phyloP scores from a whole-genome alignment of 2,113 vertebrate species.

The Pandion haliaetus region DNA sequence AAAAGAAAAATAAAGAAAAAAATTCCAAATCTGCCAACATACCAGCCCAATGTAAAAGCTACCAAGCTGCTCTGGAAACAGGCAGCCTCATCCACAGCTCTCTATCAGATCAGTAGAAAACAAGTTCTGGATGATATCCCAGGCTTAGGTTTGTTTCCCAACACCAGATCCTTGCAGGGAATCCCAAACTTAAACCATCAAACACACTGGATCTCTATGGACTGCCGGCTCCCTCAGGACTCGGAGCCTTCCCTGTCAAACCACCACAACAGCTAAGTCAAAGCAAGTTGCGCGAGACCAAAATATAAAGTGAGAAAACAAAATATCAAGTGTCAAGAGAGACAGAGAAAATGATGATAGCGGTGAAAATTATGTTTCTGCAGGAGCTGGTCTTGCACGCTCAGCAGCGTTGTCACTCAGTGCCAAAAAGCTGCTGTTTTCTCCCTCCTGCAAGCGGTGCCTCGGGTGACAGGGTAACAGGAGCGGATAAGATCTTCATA shows the following conservation, averaged over 20 bases:
- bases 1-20: neutral
- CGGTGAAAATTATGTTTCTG: neutral
- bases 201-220: neutral
- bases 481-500: neutral
- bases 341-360: neutral
- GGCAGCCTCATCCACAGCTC: neutral
- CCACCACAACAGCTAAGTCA: neutral
- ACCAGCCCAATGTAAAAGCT: neutral
- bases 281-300: neutral
- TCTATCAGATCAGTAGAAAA: neutral
- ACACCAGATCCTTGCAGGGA: neutral
- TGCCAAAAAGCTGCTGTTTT: neutral
- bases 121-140: neutral
- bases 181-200: neutral
- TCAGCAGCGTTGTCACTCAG: slow-evolving; percentile 13
- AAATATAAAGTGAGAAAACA: neutral
- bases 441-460: neutral
- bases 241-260: neutral
- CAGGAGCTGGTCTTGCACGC: neutral
- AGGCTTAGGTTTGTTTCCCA: neutral
- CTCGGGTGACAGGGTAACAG: neutral
- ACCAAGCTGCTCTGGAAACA: neutral
- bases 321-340: neutral
- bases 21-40: neutral
- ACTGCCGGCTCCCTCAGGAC: neutral